Evolutionary conservation across 2,113 vertebrate genomes (phyloP).

Genomic region (Gadus macrocephalus): DNA sequence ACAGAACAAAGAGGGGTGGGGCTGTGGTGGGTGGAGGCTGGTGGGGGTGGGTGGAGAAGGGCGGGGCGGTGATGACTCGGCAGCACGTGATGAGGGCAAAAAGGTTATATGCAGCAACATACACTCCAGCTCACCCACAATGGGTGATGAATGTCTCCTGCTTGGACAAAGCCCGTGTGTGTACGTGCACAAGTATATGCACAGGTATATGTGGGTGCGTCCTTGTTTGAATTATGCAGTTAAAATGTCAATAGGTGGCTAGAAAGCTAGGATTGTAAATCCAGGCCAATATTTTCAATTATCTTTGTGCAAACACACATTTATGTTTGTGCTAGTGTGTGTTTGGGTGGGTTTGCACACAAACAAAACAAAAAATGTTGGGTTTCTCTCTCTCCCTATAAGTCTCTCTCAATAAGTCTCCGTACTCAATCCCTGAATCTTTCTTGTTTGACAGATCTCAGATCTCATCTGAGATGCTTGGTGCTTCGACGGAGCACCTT

Average conservation of each 20-base stretch:
- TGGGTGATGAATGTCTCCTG: neutral
- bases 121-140: neutral
- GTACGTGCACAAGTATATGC: neutral
- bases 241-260: too few relatives aligned
- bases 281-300: too few relatives aligned
- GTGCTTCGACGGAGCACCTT: too few relatives aligned
- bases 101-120: neutral
- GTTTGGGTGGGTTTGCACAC: too few relatives aligned
- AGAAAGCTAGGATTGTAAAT: too few relatives aligned
- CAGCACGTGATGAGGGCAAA: too few relatives aligned
- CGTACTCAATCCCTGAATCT: conserved; percentile 6
- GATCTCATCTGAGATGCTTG: too few relatives aligned
- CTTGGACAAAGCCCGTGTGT: neutral
- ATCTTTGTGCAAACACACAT: too few relatives aligned
- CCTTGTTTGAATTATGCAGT: neutral
- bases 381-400: neutral
- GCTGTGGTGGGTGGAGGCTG: neutral
- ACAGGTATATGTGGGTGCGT: conserved; percentile 3
- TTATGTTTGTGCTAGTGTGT: too few relatives aligned
- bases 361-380: too few relatives aligned
- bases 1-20: conserved; percentile 27
- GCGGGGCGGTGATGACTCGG: too few relatives aligned
- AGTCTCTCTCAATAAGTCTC: neutral
- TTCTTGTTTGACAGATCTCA: neutral
- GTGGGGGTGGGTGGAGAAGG: neutral